These are phyloP conservation scores for Pseudococcus viburni DNA, from an alignment of 2,888 invertebrate species.

Conservation along the genomic window DNA sequence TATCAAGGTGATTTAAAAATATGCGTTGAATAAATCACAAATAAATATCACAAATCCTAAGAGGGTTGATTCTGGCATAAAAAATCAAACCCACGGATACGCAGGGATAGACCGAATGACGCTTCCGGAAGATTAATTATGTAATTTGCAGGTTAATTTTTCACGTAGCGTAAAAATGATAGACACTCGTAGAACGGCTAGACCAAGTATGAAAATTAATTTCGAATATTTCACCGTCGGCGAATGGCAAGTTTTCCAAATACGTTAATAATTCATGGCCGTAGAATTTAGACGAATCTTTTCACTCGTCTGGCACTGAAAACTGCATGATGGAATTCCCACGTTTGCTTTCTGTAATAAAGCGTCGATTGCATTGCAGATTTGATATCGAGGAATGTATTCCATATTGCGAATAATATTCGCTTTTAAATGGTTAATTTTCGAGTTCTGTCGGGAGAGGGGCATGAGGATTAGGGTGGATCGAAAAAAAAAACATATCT, in stretches of 20 bases:
- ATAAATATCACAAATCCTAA: background rate
- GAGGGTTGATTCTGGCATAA: background rate
- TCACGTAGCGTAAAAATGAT: conserved; percentile 12
- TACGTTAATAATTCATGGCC: conserved; percentile 32
- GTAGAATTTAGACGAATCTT: background rate
- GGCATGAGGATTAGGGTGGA: too few relatives aligned
- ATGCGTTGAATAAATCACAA: conserved; percentile 11
- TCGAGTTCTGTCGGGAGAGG: too few relatives aligned
- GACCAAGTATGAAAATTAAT: conserved; percentile 12
- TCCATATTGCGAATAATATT: too few relatives aligned
- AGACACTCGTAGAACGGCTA: background rate
- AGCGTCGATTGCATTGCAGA: background rate
- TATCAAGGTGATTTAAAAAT: conserved; percentile 34
- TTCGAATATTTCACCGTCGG: background rate
- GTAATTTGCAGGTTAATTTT: conserved; percentile 26
- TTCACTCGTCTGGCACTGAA: background rate
- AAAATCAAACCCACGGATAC: background rate
- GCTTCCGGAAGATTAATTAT: conserved; percentile 48
- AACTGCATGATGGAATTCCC: background rate
- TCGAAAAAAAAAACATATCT: too few relatives aligned
- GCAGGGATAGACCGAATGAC: background rate
- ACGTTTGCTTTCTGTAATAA: background rate
- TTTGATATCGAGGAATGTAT: background rate
- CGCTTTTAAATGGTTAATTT: background rate
- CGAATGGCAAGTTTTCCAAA: background rate